Percentiles rank a stretch among this genome's conserved stretches.
Conservation (phyloP, 2,888 invertebrate species). For the Parascotia fuliginaria region DNA sequence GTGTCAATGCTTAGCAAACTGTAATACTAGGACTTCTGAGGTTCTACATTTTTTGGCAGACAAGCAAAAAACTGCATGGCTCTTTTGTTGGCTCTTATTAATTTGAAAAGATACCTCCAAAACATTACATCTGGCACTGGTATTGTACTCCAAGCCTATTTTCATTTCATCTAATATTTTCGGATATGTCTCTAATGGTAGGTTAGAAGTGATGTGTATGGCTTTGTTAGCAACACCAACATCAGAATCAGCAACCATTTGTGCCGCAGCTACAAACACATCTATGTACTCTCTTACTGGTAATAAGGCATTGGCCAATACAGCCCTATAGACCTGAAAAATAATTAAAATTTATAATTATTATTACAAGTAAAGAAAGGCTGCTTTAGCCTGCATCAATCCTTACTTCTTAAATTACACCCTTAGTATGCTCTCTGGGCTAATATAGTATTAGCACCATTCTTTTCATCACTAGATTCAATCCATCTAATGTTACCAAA, state of each 20-base stretch:
- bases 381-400: too few species aligned
- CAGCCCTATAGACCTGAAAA: slow-evolving; percentile 68
- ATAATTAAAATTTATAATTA: not conserved
- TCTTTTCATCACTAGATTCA: too few species aligned
- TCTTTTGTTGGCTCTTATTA: too few species aligned
- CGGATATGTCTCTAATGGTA: slow-evolving; percentile 82
- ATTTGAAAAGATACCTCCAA: slow-evolving; percentile 90
- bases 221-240: slow-evolving; percentile 87
- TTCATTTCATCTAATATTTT: slow-evolving; percentile 85
- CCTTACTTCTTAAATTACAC: too few species aligned
- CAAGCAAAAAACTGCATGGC: too few species aligned
- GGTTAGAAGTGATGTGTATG: slow-evolving; percentile 80
- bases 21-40: too few species aligned
- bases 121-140: slow-evolving; percentile 88
- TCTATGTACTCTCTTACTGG: slow-evolving; percentile 78
- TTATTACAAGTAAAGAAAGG: not conserved
- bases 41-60: too few species aligned
- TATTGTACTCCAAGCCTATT: slow-evolving; percentile 84
- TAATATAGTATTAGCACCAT: too few species aligned
- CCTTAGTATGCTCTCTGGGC: too few species aligned
- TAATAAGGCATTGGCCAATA: slow-evolving; percentile 56
- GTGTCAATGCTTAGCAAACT: too few species aligned
- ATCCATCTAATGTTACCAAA: too few species aligned
- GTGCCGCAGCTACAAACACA: slow-evolving; percentile 84
- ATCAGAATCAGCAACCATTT: slow-evolving; percentile 86